A percentile compares a stretch with the other conserved stretches of the same genome.
Conservation (phyloP, 2,113 vertebrate species). For the Corapipo altera region DNA sequence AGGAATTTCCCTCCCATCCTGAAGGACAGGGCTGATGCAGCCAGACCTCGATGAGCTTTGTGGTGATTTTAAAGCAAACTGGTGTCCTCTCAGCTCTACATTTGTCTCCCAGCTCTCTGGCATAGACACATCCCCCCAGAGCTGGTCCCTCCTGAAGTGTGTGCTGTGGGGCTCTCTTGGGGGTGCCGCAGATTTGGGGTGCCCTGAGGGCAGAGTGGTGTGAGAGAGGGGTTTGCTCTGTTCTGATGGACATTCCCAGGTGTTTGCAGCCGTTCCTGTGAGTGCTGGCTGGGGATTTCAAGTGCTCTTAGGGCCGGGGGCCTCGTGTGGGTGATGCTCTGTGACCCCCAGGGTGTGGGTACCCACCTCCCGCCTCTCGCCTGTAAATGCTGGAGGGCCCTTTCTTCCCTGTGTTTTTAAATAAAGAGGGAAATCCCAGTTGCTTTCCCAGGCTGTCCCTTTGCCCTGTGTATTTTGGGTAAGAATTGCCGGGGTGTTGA, state of each 20-base stretch:
- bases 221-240: not conserved
- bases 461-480: not conserved
- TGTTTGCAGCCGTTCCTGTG: rapidly evolving
- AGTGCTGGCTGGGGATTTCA: not conserved
- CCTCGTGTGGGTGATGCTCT: rapidly evolving
- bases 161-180: not conserved
- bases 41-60: not conserved
- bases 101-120: not conserved
- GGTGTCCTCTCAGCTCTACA: not conserved
- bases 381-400: not conserved
- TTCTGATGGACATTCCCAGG: not conserved
- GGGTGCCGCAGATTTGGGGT: rapidly evolving
- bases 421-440: slow-evolving; percentile 29
- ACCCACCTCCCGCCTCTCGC: not conserved
- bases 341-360: rapidly evolving
- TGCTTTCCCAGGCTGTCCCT: not conserved
- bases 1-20: not conserved
- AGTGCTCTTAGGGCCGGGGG: slow-evolving; percentile 33
- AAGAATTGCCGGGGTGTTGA: not conserved
- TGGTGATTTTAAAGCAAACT: not conserved
- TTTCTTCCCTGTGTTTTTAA: not conserved
- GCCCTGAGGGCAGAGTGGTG: rapidly evolving
- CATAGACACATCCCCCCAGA: rapidly evolving
- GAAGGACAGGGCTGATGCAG: not conserved
- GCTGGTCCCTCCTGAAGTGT: not conserved